Evolutionary conservation across 2,113 vertebrate species (phyloP).

Genomic region (Tachuris rubrigastra): DNA sequence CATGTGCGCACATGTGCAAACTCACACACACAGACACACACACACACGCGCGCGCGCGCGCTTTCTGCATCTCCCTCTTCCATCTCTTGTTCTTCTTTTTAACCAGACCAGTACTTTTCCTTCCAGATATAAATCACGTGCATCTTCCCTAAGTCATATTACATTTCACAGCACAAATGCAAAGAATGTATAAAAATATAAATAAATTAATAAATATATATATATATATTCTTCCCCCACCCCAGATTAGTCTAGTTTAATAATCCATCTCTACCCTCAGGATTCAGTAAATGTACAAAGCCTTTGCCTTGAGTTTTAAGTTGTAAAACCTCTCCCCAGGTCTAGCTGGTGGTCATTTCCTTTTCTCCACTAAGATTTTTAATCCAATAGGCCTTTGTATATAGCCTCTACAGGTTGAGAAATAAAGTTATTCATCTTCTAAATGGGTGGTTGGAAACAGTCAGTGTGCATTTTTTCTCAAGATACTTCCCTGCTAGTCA

Average conservation of each 20-base stretch:
- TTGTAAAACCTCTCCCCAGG: neutral
- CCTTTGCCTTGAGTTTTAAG: neutral
- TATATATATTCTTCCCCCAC: too few species aligned
- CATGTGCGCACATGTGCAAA: fast-evolving
- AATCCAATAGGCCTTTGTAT: neutral
- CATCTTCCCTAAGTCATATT: neutral
- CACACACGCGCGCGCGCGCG: too few species aligned
- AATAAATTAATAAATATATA: too few species aligned
- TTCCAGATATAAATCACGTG: neutral
- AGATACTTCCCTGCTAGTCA: neutral
- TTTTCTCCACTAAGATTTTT: neutral
- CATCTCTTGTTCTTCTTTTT: neutral
- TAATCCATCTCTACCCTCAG: neutral
- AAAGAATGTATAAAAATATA: neutral
- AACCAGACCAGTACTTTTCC: neutral
- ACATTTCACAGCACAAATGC: neutral
- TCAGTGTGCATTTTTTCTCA: neutral
- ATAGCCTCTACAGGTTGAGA: neutral
- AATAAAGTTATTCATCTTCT: neutral
- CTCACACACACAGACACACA: neutral
- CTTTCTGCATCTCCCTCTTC: neutral
- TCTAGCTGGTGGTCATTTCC: neutral
- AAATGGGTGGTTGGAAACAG: neutral
- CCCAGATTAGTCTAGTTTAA: neutral
- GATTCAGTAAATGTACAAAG: neutral